Conservation (phyloP, 2,113 vertebrate species). For the Macheiramphus alcinus region DNA sequence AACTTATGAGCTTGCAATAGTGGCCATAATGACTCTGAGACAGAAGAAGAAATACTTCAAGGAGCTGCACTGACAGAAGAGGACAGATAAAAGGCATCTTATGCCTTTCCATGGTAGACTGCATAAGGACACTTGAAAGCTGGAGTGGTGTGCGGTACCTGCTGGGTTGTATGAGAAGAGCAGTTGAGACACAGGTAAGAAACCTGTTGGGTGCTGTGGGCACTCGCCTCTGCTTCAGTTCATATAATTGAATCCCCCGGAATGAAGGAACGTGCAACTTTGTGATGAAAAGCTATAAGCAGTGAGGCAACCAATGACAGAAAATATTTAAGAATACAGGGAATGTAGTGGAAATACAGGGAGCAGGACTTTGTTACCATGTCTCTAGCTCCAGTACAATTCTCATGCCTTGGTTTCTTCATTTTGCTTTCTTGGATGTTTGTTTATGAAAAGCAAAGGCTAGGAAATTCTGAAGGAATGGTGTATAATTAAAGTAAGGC, state of each 20-base stretch:
- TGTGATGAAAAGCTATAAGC: not conserved
- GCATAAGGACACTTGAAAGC: not conserved
- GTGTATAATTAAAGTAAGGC: not conserved
- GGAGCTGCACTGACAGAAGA: not conserved
- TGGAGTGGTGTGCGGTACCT: rapidly evolving
- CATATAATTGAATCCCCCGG: not conserved
- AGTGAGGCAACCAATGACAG: not conserved
- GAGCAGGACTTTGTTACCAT: not conserved
- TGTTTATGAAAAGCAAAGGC: not conserved
- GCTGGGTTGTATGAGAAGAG: not conserved
- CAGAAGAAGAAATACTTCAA: constrained; percentile 18
- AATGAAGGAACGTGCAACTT: not conserved
- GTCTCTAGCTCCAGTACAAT: not conserved
- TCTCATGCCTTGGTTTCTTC: not conserved
- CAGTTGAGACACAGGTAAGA: not conserved
- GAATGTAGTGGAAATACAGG: not conserved
- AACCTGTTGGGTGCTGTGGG: not conserved
- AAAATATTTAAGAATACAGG: not conserved
- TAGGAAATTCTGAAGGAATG: not conserved
- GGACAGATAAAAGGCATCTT: not conserved
- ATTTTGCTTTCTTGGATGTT: not conserved
- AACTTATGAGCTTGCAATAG: not conserved
- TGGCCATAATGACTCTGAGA: not conserved
- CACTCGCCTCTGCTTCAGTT: not conserved
- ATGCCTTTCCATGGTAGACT: not conserved